phyloP scores from a whole-genome alignment of 2,888 invertebrate genomes.

The Ptychoptera contaminata region DNA sequence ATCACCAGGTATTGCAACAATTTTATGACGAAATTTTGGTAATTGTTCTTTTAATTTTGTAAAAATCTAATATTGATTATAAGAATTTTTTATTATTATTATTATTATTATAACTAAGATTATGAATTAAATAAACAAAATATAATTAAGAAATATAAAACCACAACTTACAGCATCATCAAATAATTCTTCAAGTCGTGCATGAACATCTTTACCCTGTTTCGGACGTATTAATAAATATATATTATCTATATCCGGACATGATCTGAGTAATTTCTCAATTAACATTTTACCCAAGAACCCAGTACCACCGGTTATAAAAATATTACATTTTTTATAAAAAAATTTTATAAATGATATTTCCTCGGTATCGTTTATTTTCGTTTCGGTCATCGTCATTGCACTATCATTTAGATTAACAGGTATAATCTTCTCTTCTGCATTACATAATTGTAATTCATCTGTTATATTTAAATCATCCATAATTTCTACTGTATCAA shows the following conservation, averaged over 20 bases:
- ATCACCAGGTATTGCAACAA: conserved; percentile 28
- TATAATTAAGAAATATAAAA: too few species aligned
- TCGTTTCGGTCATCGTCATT: too few species aligned
- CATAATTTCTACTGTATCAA: too few species aligned
- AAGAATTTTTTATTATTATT: too few species aligned
- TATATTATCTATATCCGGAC: conserved; percentile 36
- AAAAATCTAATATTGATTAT: background rate
- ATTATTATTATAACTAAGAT: too few species aligned
- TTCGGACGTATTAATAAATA: conserved; percentile 41
- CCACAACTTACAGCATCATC: conserved; percentile 41
- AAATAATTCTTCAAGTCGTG: conserved; percentile 49
- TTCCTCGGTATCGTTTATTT: too few species aligned
- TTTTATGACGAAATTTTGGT: conserved; percentile 25
- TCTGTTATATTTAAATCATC: too few species aligned
- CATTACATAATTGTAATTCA: too few species aligned
- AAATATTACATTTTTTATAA: conserved; percentile 35
- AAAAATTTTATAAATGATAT: conserved; percentile 30
- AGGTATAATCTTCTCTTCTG: too few species aligned
- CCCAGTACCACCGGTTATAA: conserved; percentile 39
- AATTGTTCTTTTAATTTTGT: conserved; percentile 8
- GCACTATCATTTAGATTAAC: too few species aligned
- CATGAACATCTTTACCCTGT: conserved; percentile 44
- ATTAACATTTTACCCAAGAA: conserved; percentile 27
- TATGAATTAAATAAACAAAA: too few species aligned
- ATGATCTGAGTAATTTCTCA: conserved; percentile 40